Base-by-base conservation (phyloP, 2,113 vertebrate genomes). In the Pithys albifrons region DNA sequence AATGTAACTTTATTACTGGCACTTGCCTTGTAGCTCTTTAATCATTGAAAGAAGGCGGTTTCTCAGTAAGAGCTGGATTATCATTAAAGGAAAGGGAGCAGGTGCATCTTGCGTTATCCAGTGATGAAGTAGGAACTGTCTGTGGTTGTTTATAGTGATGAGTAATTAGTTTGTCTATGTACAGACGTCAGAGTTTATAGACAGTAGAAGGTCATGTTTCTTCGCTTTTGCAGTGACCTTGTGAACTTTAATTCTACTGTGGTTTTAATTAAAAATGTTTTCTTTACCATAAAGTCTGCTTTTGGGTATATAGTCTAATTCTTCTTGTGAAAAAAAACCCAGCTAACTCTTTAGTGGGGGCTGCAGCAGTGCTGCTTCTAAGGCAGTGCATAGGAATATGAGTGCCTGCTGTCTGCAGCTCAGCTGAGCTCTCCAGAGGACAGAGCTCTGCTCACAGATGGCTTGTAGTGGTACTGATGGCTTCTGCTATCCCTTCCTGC, bases 11-110 rank as follows among this genome's bases (percentile, higher is more conserved):
- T 93, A 62, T 95, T 95, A 69, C 93, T 92, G 74, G 29, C 10
- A 5, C 72, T 97, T 87, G 85, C 59, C 55, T 91, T 75, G 79
- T 82, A 72, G 77, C 84, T 92, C 93, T 97, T 95, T 95, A 97
- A 96, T 96, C 87, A 96, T 96, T 97, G 96, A 96, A 96, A 88
- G 93, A 88, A 86, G 89, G 89, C 6, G 22, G 90, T 85, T 81
- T 62, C 16, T 0, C 39, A 41, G 43, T 58, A 88, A 69, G 49
- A 93, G 84, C 28, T 92, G 94, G 79, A 91, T 96, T 92, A 96
- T 93, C 82, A 90, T 97, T 93, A 94, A 88, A 95, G 74, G 19
- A 67, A 73, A 72, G 78, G 66, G 69, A 96, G 76, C 87, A 94
- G 92, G 92, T 94, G 92, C 45, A 19, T 88, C 72, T 64, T 64